Conservation (phyloP, 1,140 invertebrate species). For the Drosophila nebulosa region DNA sequence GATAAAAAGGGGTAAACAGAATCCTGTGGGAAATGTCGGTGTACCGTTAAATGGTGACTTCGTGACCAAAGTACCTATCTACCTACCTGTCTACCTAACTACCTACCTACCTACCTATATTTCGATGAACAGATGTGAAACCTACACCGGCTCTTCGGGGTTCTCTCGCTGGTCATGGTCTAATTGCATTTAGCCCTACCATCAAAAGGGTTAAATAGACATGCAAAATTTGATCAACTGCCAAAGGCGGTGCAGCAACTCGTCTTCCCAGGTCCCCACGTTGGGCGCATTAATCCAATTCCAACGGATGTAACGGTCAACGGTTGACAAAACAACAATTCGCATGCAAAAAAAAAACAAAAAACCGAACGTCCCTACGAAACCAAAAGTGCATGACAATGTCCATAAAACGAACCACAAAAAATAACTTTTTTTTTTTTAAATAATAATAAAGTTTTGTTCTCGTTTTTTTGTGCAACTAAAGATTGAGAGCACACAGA, state of each 20-base stretch:
- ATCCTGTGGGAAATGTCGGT: slow-evolving; percentile 60
- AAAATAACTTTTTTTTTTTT: background rate
- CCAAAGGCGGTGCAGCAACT: background rate
- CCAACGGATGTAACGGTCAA: slow-evolving; percentile 77
- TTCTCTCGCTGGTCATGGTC: slow-evolving; percentile 53
- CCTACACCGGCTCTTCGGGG: background rate
- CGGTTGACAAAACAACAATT: slow-evolving; percentile 71
- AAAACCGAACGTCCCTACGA: slow-evolving; percentile 5
- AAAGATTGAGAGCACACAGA: background rate
- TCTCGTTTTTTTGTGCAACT: background rate
- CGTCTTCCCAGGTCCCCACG: slow-evolving; percentile 5
- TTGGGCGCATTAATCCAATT: slow-evolving; percentile 70
- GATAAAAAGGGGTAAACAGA: slow-evolving; percentile 38
- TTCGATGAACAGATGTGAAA: background rate
- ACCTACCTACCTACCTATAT: background rate
- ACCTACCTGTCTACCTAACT: background rate
- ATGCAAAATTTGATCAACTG: slow-evolving; percentile 56
- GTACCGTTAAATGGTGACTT: slow-evolving; percentile 17
- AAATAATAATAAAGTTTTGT: background rate
- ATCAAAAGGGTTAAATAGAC: slow-evolving; percentile 66
- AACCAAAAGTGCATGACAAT: slow-evolving; percentile 47
- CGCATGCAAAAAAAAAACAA: slow-evolving; percentile 50
- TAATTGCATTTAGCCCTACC: slow-evolving; percentile 56
- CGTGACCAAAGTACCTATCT: background rate
- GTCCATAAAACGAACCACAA: background rate